Evolutionary conservation across 2,113 vertebrate genomes (phyloP), one percentile per base, ranked within the genome.

Genomic region (Turnix velox): DNA sequence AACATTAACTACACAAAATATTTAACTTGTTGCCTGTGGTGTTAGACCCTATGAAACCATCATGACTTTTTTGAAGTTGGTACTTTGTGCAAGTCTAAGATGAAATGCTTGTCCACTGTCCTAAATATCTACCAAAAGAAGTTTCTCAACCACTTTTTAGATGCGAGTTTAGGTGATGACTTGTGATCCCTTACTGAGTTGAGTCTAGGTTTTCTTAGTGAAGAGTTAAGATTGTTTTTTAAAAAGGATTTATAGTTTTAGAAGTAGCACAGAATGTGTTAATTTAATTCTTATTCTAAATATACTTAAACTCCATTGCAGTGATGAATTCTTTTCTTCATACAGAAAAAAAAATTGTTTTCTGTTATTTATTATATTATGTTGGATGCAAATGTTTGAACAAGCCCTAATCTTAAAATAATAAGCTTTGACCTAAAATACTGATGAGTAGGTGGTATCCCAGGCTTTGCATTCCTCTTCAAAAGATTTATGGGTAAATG

Each of bases 281-380:
- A 28, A 43, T 49, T 80, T 69, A 66, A 1, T 51, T 84, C 14
- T 51, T 63, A 59, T 46, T 59, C 51, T 5, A 79, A 68, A 43
- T 39, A 35, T 22, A 31, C 6, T 23, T 13, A 14, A 12, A 66
- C 18, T 67, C 9, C 14, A 52, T 24, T 1, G 2, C 6, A 33
- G 24, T 35, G 12, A 8, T 46, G 39, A 71, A 37, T 59, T 0
- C 0, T 6, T 75, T 5, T 42, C 16, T 72, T 69, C 7, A 24
- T 2, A 18, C 9, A 18, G 9, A n/a, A 80, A 61, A 80, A 61
- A 76, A 39, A 74, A 72, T 23, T 6, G 45, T 55, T 52, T 61
- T 59, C 37, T 65, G 10, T 31, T 57, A 31, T 39, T 69, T 65
- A 68, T 4, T 31, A 35, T 28, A 3, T 6, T 2, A 4, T 18